Percentiles rank a stretch among this genome's conserved stretches.
Evolutionary conservation across 2,113 vertebrate species (phyloP).

Genomic region (Ivindomyrus marchei): DNA sequence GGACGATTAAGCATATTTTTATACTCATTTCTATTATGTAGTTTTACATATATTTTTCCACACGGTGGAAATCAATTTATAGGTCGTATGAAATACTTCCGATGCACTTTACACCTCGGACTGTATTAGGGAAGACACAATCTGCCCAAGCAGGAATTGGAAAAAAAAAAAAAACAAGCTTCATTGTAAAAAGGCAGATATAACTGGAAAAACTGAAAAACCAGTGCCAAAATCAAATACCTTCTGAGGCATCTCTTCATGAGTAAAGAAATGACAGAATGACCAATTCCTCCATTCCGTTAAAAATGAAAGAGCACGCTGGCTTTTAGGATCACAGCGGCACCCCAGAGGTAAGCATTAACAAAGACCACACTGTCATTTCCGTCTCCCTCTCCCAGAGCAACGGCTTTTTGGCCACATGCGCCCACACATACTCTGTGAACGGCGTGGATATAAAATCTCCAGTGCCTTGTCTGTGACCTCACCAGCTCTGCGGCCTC

Average conservation of each 20-base stretch:
- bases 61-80: not conserved
- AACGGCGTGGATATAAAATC: not conserved
- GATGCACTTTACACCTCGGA: not conserved
- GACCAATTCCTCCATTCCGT: not conserved
- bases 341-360: not conserved
- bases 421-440: not conserved
- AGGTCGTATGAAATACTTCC: not conserved
- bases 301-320: not conserved
- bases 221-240: not conserved
- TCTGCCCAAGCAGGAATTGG: not conserved
- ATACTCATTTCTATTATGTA: not conserved
- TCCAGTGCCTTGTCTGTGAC: not conserved
- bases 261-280: not conserved
- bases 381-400: not conserved
- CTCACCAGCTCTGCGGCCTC: not conserved
- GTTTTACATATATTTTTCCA: not conserved
- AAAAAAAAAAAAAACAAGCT: not conserved
- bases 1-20: not conserved
- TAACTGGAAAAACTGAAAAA: not conserved
- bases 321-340: not conserved
- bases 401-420: not conserved
- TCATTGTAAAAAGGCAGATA: not conserved
- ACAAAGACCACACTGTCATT: not conserved
- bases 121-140: not conserved
- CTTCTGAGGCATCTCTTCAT: not conserved